Base-by-base conservation (phyloP, 2,113 vertebrate genomes). In the Pseudois nayaur region DNA sequence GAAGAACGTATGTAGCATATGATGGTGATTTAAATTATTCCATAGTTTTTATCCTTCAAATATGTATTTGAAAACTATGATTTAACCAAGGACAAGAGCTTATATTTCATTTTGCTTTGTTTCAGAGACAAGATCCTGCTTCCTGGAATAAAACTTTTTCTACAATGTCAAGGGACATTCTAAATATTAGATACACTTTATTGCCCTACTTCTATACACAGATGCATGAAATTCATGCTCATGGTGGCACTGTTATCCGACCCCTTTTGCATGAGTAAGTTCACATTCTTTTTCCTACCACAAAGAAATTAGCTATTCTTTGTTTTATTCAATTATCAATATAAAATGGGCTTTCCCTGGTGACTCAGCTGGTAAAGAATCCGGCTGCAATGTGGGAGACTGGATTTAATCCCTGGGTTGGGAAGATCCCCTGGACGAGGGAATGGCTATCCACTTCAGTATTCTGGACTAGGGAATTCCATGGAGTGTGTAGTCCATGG, bases 151-250 rank as follows among this genome's bases (percentile, higher is more conserved):
- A 43, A 3, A 43, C 16, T 3, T 99, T 99, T 60, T n/a, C 98
- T 1, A 1, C 27, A 0, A 96, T 96, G 1, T 99, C 99, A 48
- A 99, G 95, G 1, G 8, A 99, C 0, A 91, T 99, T 45, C 91
- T 99, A 67, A 98, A 98, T 64, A 98, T 99, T 96, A 99, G 99
- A 93, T 99, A 99, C 87, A 99, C 94, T 29, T 98, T 99, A 55
- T 98, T 99, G 55, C 99, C 99, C 10, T 99, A 99, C 98, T 98
- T 99, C 48, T 99, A 99, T 97, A 99, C 99, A 6, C 98, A 99
- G 67, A 99, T 99, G 99, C 99, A 98, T 96, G 99, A 99, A 94
- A 98, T 99, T 86, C 99, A 99, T 93, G 97, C 43, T 17, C 3
- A 97, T 76, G 99, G 99, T 84, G 99, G 97, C 96, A 99, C 99